These are phyloP conservation scores for Drosophila neocordata DNA, from an alignment of 1,140 invertebrate species.

Conservation along the genomic window DNA sequence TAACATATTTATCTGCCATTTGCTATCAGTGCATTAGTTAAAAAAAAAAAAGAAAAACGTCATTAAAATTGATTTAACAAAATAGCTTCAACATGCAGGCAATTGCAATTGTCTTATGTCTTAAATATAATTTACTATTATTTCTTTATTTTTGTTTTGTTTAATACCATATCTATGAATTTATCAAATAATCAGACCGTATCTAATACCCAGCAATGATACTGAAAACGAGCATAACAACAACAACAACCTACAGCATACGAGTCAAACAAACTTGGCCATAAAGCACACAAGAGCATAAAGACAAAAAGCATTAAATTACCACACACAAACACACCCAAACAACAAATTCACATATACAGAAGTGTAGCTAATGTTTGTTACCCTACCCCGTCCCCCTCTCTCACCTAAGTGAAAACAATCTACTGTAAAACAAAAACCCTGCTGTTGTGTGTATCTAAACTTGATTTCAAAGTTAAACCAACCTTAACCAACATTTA, in stretches of 20 bases:
- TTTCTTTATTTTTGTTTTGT: not conserved
- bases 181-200: constrained; percentile 77
- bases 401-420: not conserved
- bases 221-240: constrained; percentile 43
- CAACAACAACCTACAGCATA: constrained; percentile 18
- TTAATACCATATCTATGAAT: constrained; percentile 72
- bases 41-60: not conserved
- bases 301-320: constrained; percentile 72
- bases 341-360: too few species aligned
- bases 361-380: constrained; percentile 49
- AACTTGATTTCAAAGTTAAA: constrained; percentile 79
- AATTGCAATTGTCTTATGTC: constrained; percentile 17
- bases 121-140: constrained; percentile 60
- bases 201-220: constrained; percentile 72
- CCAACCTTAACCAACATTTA: constrained; percentile 80
- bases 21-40: too few species aligned
- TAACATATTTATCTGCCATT: too few species aligned
- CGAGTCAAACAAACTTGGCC: constrained; percentile 9
- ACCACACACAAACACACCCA: constrained; percentile 24
- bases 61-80: not conserved
- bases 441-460: constrained; percentile 45
- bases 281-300: constrained; percentile 30
- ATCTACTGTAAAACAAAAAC: constrained; percentile 6
- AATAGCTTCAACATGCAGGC: not conserved
- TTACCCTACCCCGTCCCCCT: constrained; percentile 4